Conservation (phyloP, 2,888 invertebrate species). For the Omphaloscelis lunosa region DNA sequence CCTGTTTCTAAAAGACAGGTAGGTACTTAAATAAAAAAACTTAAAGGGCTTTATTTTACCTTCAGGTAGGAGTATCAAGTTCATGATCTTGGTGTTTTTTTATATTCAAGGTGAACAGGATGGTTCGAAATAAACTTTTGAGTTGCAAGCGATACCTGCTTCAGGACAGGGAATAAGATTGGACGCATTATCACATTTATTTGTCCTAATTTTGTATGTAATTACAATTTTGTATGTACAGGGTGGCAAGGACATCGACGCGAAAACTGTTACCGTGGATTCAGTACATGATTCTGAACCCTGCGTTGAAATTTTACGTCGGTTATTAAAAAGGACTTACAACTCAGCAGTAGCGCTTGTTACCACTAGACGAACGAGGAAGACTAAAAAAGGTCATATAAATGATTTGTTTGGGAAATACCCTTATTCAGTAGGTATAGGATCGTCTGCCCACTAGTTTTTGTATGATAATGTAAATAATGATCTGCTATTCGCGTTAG, state of each 20-base stretch:
- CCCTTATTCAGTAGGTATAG: neutral
- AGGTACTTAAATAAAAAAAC: neutral
- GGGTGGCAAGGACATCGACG: too few relatives aligned
- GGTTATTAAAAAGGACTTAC: too few relatives aligned
- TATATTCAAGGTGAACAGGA: constrained; percentile 2
- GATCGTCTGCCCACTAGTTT: neutral
- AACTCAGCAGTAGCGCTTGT: too few relatives aligned
- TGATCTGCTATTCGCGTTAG: neutral
- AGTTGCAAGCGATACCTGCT: neutral
- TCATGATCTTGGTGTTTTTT: neutral
- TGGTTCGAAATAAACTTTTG: neutral
- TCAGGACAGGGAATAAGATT: too few relatives aligned
- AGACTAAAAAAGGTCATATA: too few relatives aligned
- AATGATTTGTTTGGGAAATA: constrained; percentile 1
- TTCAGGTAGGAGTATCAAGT: constrained; percentile 5
- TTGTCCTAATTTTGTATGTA: neutral
- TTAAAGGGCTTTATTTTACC: neutral
- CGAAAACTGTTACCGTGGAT: too few relatives aligned
- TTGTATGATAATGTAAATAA: neutral
- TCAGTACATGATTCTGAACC: too few relatives aligned
- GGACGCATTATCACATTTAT: neutral
- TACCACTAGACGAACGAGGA: too few relatives aligned
- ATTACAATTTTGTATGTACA: too few relatives aligned
- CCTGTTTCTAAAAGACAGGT: neutral
- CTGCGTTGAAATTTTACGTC: too few relatives aligned